These are phyloP conservation scores for Ariopsis seemanni DNA, from an alignment of 2,113 vertebrate species.

Conservation along the genomic window DNA sequence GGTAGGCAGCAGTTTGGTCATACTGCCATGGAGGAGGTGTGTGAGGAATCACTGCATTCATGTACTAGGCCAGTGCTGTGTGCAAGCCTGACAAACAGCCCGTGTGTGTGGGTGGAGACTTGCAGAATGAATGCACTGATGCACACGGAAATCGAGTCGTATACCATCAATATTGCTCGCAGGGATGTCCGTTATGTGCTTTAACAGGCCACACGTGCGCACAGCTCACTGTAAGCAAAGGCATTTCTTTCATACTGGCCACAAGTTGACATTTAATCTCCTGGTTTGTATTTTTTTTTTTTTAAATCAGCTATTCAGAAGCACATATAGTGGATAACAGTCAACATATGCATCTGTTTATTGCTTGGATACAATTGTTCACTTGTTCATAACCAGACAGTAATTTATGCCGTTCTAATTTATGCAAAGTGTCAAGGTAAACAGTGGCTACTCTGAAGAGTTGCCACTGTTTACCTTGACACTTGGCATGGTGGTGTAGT, in stretches of 20 bases:
- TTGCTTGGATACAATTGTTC: background rate
- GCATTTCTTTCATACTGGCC: background rate
- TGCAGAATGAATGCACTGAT: background rate
- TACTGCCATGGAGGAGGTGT: conserved; percentile 27
- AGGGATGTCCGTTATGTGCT: background rate
- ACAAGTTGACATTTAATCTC: background rate
- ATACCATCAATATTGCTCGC: conserved; percentile 4
- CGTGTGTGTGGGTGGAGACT: background rate
- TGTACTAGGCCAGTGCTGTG: background rate
- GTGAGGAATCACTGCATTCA: conserved; percentile 21
- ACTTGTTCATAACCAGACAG: background rate
- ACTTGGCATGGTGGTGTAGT: too few species aligned
- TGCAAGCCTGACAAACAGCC: background rate
- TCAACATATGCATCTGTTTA: background rate
- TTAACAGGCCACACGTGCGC: background rate
- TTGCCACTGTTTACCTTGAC: too few species aligned
- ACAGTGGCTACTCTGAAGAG: too few species aligned
- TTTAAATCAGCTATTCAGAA: too few species aligned
- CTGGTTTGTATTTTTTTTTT: too few species aligned
- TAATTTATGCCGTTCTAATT: background rate
- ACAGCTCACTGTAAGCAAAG: background rate
- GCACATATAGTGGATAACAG: too few species aligned
- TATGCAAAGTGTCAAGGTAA: too few species aligned
- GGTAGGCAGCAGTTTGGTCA: background rate
- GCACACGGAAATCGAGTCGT: background rate